Conservation (phyloP, 2,113 vertebrate genomes). For the Galeopterus variegatus region DNA sequence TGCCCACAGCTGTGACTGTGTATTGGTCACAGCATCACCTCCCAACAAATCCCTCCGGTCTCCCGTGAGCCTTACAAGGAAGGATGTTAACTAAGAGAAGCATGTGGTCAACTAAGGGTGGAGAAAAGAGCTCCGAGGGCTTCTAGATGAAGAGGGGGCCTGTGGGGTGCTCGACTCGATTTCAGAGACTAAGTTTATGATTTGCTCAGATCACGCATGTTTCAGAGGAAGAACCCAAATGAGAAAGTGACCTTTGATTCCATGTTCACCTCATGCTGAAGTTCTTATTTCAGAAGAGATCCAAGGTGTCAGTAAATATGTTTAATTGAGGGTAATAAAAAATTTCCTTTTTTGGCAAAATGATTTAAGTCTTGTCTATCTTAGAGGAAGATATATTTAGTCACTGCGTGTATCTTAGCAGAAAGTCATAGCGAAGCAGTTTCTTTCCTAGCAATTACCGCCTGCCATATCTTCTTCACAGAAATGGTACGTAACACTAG, state of each 20-base stretch:
- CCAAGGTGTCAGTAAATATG: conserved; percentile 63
- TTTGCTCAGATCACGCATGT: not conserved
- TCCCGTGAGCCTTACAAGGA: not conserved
- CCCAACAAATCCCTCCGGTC: too few species aligned
- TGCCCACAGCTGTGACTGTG: too few species aligned
- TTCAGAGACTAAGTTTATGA: not conserved
- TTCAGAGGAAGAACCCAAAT: not conserved
- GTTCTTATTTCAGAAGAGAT: conserved; percentile 20
- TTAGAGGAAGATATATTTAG: conserved; percentile 84
- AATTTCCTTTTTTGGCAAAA: conserved; percentile 73
- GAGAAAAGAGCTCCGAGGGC: not conserved
- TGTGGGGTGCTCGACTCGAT: too few species aligned
- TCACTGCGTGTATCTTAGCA: conserved; percentile 66
- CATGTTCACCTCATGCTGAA: not conserved
- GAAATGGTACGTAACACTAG: not conserved
- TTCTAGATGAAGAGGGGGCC: not conserved
- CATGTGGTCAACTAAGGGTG: not conserved
- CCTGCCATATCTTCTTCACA: not conserved
- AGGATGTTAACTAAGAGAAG: not conserved
- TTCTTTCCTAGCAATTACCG: conserved; percentile 56
- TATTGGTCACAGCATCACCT: not conserved
- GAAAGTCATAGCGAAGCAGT: conserved; percentile 69
- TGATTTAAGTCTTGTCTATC: conserved; percentile 65
- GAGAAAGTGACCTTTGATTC: not conserved
- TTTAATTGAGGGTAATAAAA: conserved; percentile 63